Base-by-base conservation (phyloP, 2,797 vertebrate species). In the Acanthurus lineatus region DNA sequence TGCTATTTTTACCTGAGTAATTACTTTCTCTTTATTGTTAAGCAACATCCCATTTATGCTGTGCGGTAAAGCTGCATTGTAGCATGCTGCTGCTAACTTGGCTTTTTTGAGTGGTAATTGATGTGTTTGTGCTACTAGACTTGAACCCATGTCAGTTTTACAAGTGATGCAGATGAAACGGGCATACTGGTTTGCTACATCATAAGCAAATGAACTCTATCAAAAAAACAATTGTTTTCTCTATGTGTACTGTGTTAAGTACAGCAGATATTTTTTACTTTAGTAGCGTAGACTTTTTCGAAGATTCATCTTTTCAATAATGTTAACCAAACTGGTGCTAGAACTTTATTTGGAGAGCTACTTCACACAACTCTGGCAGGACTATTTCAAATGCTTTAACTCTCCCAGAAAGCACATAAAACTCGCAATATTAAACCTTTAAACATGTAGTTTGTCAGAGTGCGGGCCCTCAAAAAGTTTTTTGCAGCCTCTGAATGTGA, bases 121-220 rank as follows among this genome's bases (percentile, higher is more conserved):
- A 84, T 83, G 47, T 12, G 16, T 75, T 73, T 79, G 38, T 82
- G 49, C 40, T 56, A 52, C 42, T 44, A 12, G 15, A 48, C 32
- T 53, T 79, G 47, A 62, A 73, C 35, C 42, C 38, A 7, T 73
- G 40, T 72, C 65, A 87, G 12, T 71, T 61, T 74, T 67, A 68
- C 19, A 35, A 60, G 54, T 53, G 63, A 47, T 65, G 69, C 57
- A 71, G 53, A n/a, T 79, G 51, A 69, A 58, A 38, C 6, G 14
- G 25, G 35, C 44, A 67, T 14, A 59, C n/a, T 64, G 40, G 61
- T 56, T 63, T 54, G 3, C 40, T 19, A 45, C 70, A 47, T 64
- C 28, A 58, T 19, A 62, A 52, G 56, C n/a, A 52, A 64, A 65
- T 57, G 40, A 47, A 59, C 35, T 76, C 28, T 73, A 15, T 38